phyloP scores from a whole-genome alignment of 1,140 invertebrate genomes.

The Trachymyrmex septentrionalis region DNA sequence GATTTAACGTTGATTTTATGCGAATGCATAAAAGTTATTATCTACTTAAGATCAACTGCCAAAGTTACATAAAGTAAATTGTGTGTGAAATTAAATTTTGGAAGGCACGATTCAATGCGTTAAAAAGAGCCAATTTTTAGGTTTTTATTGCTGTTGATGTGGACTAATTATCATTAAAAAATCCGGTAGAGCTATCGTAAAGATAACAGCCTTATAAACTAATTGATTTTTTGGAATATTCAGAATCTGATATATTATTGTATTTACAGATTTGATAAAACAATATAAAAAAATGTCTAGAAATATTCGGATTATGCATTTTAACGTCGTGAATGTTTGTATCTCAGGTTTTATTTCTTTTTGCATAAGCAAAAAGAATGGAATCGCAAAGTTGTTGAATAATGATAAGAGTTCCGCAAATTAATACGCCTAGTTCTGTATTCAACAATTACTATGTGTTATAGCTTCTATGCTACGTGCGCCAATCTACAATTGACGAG shows the following conservation, averaged over 20 bases:
- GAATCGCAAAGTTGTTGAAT: not conserved
- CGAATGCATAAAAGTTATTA: not conserved
- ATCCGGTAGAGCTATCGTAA: not conserved
- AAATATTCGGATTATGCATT: not conserved
- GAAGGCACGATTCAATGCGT: not conserved
- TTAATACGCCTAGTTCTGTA: slow-evolving; percentile 20
- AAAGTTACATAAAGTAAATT: slow-evolving; percentile 4
- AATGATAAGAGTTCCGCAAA: not conserved
- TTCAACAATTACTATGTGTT: slow-evolving; percentile 23
- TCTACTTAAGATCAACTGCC: not conserved
- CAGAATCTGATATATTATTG: not conserved
- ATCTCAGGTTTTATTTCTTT: not conserved
- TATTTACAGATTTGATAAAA: not conserved
- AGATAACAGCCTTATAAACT: not conserved
- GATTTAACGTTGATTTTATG: not conserved
- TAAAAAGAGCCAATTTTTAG: slow-evolving; percentile 1
- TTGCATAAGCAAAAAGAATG: not conserved
- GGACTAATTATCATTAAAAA: not conserved
- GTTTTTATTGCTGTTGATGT: not conserved
- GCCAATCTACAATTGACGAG: slow-evolving; percentile 37
- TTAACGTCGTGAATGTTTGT: not conserved
- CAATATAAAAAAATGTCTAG: not conserved
- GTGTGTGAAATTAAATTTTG: slow-evolving; percentile 27
- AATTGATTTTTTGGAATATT: not conserved
- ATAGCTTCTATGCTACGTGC: not conserved